Percentiles rank a stretch among this genome's conserved stretches.
Conservation (phyloP, 1,140 invertebrate species). For the Heliconius eleuchia region DNA sequence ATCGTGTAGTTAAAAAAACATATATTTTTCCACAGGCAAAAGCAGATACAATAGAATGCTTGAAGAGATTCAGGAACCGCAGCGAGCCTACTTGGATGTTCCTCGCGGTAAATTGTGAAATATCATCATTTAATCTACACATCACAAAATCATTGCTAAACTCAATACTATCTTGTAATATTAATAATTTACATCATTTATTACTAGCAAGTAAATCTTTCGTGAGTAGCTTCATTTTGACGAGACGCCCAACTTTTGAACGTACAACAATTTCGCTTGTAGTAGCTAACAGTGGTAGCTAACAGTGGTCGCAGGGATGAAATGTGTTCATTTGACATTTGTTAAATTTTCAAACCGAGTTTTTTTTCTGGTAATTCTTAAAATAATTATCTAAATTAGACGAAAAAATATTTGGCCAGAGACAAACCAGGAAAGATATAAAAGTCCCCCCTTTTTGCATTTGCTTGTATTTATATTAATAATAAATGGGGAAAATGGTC, state of each 20-base stretch:
- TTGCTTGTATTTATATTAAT: too few species aligned
- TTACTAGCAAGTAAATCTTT: neutral
- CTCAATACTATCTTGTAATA: too few species aligned
- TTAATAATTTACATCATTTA: neutral
- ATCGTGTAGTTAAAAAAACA: neutral
- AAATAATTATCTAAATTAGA: neutral
- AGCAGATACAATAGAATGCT: slow-evolving; percentile 89
- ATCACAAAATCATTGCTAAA: too few species aligned
- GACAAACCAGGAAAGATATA: too few species aligned
- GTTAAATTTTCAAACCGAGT: neutral
- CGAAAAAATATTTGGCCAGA: neutral
- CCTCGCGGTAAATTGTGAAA: slow-evolving; percentile 84
- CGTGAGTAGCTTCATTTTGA: slow-evolving; percentile 1
- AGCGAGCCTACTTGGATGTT: slow-evolving; percentile 97
- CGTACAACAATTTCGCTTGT: neutral
- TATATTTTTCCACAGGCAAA: slow-evolving; percentile 84
- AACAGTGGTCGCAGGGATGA: neutral
- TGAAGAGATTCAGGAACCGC: slow-evolving; percentile 91
- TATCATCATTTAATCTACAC: neutral
- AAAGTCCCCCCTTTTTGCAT: too few species aligned
- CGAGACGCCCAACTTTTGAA: slow-evolving; percentile 1
- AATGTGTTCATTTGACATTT: neutral
- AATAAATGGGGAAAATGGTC: too few species aligned
- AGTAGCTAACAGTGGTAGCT: neutral
- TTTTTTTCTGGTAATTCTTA: neutral